Conservation (phyloP, 2,797 vertebrate species). For the Cossypha niveicapilla region DNA sequence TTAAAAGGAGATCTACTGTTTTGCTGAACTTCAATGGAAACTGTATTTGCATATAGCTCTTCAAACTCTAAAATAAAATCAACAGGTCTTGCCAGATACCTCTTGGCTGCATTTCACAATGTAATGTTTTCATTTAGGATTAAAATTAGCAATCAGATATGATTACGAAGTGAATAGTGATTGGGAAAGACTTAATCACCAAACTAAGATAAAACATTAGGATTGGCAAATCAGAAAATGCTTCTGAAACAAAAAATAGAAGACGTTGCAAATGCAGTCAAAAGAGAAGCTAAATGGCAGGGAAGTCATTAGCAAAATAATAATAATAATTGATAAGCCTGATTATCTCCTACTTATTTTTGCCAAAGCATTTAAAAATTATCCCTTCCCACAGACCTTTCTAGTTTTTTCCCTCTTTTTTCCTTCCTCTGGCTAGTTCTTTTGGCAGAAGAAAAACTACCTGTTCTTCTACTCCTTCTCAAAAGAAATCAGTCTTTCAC, state of each 20-base stretch:
- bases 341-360: background rate
- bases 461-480: background rate
- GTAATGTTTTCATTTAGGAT: background rate
- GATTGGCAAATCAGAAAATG: background rate
- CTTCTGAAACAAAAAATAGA: background rate
- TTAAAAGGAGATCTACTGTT: background rate
- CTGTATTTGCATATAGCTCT: background rate
- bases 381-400: background rate
- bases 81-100: background rate
- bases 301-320: background rate
- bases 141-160: conserved; percentile 17
- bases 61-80: conserved; percentile 7
- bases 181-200: conserved; percentile 12
- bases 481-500: background rate
- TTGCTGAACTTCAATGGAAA: background rate
- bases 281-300: background rate
- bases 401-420: background rate
- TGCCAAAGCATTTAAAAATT: background rate
- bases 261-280: background rate
- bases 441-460: background rate
- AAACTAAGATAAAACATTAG: background rate
- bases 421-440: background rate
- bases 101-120: background rate
- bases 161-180: conserved; percentile 6
- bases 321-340: background rate